phyloP scores from a whole-genome alignment of 2,888 invertebrate genomes.

The Hanleya hanleyi region DNA sequence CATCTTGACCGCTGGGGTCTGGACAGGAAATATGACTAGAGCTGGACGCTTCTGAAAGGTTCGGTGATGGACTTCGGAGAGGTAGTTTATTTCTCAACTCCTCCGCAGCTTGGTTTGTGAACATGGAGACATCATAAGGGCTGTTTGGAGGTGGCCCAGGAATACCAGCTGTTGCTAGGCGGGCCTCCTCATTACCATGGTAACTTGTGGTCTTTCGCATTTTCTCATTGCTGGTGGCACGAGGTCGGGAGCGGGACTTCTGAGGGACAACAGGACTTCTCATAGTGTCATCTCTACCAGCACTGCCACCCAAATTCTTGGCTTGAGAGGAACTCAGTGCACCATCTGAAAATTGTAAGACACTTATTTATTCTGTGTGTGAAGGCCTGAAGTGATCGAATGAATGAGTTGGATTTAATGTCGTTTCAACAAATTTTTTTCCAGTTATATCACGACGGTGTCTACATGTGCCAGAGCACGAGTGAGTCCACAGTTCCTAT shows the following conservation, averaged over 20 bases:
- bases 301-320: not conserved
- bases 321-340: too few relatives aligned
- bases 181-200: not conserved
- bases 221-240: not conserved
- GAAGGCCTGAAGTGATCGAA: too few relatives aligned
- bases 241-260: not conserved
- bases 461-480: too few relatives aligned
- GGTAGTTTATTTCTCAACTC: slow-evolving; percentile 42
- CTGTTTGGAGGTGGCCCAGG: slow-evolving; percentile 32
- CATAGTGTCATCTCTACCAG: too few relatives aligned
- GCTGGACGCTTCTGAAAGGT: slow-evolving; percentile 50
- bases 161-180: not conserved
- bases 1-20: slow-evolving; percentile 36
- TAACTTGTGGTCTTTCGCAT: not conserved
- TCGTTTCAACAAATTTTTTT: too few relatives aligned
- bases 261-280: not conserved
- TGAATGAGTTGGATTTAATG: too few relatives aligned
- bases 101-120: slow-evolving; percentile 54
- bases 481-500: too few relatives aligned
- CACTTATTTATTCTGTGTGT: too few relatives aligned
- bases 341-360: too few relatives aligned
- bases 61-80: slow-evolving; percentile 16
- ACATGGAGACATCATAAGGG: slow-evolving; percentile 36
- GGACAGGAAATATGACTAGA: slow-evolving; percentile 60
- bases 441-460: too few relatives aligned